phyloP scores from a whole-genome alignment of 2,888 invertebrate species.

The Nomada hirtipes region DNA sequence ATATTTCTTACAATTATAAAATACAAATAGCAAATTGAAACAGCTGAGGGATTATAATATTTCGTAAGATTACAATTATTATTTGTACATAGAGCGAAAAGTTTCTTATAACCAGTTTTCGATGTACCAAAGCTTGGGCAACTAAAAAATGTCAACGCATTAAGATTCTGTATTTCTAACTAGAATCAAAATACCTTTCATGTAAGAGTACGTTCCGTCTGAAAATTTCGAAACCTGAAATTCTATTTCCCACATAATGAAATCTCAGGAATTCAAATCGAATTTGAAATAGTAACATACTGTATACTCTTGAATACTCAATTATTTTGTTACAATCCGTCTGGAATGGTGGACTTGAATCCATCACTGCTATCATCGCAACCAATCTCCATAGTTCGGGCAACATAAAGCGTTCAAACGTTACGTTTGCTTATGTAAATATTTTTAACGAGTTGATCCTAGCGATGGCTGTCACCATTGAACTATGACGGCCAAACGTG shows the following conservation, averaged over 20 bases:
- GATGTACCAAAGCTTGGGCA: too few species aligned
- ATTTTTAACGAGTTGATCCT: slow-evolving; percentile 44
- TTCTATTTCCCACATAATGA: neutral
- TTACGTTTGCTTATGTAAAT: slow-evolving; percentile 59
- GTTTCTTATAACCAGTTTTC: too few species aligned
- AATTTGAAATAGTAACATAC: too few species aligned
- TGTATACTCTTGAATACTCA: neutral
- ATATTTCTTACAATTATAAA: too few species aligned
- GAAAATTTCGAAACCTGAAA: neutral
- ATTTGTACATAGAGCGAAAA: too few species aligned
- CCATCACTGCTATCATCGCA: slow-evolving; percentile 28
- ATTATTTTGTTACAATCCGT: slow-evolving; percentile 18
- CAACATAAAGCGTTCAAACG: slow-evolving; percentile 44
- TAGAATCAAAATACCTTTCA: neutral
- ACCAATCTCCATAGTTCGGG: slow-evolving; percentile 33
- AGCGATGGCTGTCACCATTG: slow-evolving; percentile 46
- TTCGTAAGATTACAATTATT: too few species aligned
- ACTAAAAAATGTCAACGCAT: too few species aligned
- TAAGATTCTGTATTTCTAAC: too few species aligned
- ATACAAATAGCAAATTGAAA: too few species aligned
- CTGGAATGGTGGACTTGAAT: slow-evolving; percentile 12
- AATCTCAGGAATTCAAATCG: too few species aligned
- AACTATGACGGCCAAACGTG: slow-evolving; percentile 28
- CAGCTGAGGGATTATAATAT: too few species aligned
- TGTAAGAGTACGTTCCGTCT: neutral